phyloP scores from a whole-genome alignment of 2,888 invertebrate species.

The Drosophila phalerata region DNA sequence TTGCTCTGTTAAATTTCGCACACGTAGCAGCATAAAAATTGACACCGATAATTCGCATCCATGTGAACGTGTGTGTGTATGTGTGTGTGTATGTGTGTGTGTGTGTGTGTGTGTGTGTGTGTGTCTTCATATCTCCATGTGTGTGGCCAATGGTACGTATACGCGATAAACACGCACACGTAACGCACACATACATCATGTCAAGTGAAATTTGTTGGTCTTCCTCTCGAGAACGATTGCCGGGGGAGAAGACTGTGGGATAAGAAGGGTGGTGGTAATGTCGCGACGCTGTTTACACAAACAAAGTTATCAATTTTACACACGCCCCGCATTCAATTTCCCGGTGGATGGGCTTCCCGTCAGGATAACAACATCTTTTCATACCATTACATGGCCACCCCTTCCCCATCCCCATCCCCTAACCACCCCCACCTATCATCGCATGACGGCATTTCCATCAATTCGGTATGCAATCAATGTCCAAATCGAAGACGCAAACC shows the following conservation, averaged over 20 bases:
- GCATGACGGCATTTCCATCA: conserved; percentile 68
- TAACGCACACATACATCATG: conserved; percentile 71
- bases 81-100: conserved; percentile 15
- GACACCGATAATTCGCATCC: conserved; percentile 75
- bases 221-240: background rate
- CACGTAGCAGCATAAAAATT: conserved; percentile 83
- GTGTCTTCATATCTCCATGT: conserved; percentile 8
- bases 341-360: conserved; percentile 57
- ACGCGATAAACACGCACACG: conserved; percentile 73
- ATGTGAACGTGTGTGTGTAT: conserved; percentile 6
- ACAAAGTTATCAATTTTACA: conserved; percentile 80
- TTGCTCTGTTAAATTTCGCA: conserved; percentile 76
- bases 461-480: conserved; percentile 84
- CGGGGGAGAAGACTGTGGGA: background rate
- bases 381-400: conserved; percentile 31
- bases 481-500: conserved; percentile 75
- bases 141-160: conserved; percentile 62
- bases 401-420: background rate
- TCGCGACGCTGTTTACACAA: conserved; percentile 80
- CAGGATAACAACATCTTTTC: conserved; percentile 61
- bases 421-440: background rate
- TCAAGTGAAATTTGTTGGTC: conserved; percentile 64
- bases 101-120: background rate
- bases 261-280: conserved; percentile 46
- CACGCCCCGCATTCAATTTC: conserved; percentile 70